phyloP scores from a whole-genome alignment of 2,113 vertebrate species.

The Oncorhynchus masou region DNA sequence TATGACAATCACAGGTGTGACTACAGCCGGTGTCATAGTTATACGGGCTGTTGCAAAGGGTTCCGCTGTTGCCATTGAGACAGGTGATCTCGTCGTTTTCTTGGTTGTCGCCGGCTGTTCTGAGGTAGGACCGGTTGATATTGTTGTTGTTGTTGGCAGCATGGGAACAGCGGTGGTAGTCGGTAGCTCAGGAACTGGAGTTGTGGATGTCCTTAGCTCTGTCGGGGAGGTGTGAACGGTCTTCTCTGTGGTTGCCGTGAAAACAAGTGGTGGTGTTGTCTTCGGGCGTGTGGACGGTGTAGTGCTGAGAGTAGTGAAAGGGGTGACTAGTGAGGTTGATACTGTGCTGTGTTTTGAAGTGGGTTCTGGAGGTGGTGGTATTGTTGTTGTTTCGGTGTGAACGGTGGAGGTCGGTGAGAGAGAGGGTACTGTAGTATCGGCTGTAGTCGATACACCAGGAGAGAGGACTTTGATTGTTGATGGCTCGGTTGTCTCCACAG shows the following conservation, averaged over 20 bases:
- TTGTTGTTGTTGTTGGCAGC: conserved; percentile 44
- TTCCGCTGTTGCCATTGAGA: conserved; percentile 33
- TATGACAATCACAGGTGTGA: conserved; percentile 25
- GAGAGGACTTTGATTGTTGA: conserved; percentile 23
- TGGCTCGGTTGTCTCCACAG: conserved; percentile 20
- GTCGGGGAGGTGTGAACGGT: conserved; percentile 21
- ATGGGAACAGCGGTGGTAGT: conserved; percentile 21
- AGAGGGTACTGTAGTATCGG: conserved; percentile 31
- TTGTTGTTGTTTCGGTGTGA: conserved; percentile 23
- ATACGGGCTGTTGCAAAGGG: background rate
- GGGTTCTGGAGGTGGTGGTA: conserved; percentile 23
- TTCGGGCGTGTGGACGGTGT: conserved; percentile 32
- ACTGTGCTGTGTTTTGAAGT: conserved; percentile 42
- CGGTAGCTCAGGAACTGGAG: conserved; percentile 18
- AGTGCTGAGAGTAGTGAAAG: conserved; percentile 51
- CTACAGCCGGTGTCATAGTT: conserved; percentile 23
- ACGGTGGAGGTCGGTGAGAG: conserved; percentile 10
- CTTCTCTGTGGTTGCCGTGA: conserved; percentile 39
- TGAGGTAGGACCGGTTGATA: conserved; percentile 44
- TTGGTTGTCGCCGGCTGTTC: conserved; percentile 47
- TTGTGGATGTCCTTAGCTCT: conserved; percentile 38
- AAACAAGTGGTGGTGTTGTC: conserved; percentile 17
- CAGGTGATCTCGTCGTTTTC: conserved; percentile 44
- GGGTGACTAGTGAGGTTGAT: conserved; percentile 30
- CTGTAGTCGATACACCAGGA: conserved; percentile 41